These are phyloP conservation scores for Nothobranchius furzeri DNA, from an alignment of 2,113 vertebrate genomes.

Conservation along the genomic window DNA sequence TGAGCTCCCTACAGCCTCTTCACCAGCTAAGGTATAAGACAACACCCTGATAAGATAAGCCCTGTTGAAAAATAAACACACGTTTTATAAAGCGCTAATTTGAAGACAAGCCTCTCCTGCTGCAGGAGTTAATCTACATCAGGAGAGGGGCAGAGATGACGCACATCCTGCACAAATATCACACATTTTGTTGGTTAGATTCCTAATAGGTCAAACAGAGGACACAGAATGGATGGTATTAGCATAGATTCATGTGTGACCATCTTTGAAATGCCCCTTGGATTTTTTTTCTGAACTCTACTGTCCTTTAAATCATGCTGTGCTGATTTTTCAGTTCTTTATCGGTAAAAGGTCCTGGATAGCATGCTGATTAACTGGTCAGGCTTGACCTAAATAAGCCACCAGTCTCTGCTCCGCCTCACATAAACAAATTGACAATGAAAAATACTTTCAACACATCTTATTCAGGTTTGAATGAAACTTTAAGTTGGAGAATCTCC, in stretches of 20 bases:
- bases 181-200: slow-evolving; percentile 12
- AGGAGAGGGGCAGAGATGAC: slow-evolving; percentile 7
- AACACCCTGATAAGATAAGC: slow-evolving; percentile 51
- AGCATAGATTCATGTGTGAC: slow-evolving; percentile 58
- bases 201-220: slow-evolving; percentile 13
- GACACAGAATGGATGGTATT: slow-evolving; percentile 32
- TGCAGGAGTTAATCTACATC: slow-evolving; percentile 34
- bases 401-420: not conserved
- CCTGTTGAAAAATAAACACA: slow-evolving; percentile 43
- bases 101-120: not conserved
- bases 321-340: slow-evolving; percentile 35
- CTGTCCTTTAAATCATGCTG: slow-evolving; percentile 38
- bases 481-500: slow-evolving; percentile 40
- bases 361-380: slow-evolving; percentile 26
- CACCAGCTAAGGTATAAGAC: slow-evolving; percentile 44
- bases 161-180: slow-evolving; percentile 11
- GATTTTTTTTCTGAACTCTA: not conserved
- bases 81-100: slow-evolving; percentile 20
- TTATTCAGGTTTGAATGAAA: slow-evolving; percentile 38
- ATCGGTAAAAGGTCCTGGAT: slow-evolving; percentile 25
- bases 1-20: slow-evolving; percentile 53
- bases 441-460: slow-evolving; percentile 25
- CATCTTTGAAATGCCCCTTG: slow-evolving; percentile 19
- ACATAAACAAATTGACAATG: not conserved
- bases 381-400: not conserved